These are phyloP conservation scores for Tetranychus cinnabarinus DNA, from an alignment of 1,140 invertebrate species.

Conservation along the genomic window DNA sequence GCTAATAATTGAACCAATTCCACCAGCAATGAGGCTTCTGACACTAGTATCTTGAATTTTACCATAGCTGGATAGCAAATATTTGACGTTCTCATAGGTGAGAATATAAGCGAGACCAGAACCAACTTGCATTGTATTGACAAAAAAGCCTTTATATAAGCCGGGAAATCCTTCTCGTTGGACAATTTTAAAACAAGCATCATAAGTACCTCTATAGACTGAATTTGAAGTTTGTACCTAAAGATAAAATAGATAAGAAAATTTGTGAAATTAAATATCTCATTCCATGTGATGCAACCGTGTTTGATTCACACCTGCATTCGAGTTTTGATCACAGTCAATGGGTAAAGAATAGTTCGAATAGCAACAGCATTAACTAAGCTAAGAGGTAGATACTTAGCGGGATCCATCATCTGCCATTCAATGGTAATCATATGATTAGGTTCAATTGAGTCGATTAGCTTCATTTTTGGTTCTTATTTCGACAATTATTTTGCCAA, in stretches of 20 bases:
- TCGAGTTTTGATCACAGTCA: conserved; percentile 88
- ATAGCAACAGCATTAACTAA: conserved; percentile 63
- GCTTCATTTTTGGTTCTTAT: neutral
- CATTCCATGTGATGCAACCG: conserved; percentile 28
- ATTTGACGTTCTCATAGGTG: conserved; percentile 74
- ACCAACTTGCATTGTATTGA: conserved; percentile 33
- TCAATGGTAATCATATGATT: conserved; percentile 40
- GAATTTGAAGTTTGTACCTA: conserved; percentile 8
- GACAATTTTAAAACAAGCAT: conserved; percentile 75
- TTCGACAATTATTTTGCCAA: too few species aligned
- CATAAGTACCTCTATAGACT: conserved; percentile 59
- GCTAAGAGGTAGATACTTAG: conserved; percentile 48
- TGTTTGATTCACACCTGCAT: conserved; percentile 50
- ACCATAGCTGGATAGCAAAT: conserved; percentile 40
- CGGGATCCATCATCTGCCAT: conserved; percentile 94
- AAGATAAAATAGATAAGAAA: neutral
- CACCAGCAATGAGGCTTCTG: conserved; percentile 39
- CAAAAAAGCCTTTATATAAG: conserved; percentile 82
- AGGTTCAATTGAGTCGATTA: neutral
- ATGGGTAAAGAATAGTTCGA: conserved; percentile 69
- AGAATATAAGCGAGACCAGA: conserved; percentile 80
- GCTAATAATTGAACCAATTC: conserved; percentile 55
- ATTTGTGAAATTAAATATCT: too few species aligned
- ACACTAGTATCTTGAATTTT: conserved; percentile 32
- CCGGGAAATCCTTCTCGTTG: conserved; percentile 56